Percentiles rank a stretch among this genome's conserved stretches.
These are phyloP conservation scores for Drosophila borborema DNA, from an alignment of 2,888 invertebrate genomes.

Conservation along the genomic window DNA sequence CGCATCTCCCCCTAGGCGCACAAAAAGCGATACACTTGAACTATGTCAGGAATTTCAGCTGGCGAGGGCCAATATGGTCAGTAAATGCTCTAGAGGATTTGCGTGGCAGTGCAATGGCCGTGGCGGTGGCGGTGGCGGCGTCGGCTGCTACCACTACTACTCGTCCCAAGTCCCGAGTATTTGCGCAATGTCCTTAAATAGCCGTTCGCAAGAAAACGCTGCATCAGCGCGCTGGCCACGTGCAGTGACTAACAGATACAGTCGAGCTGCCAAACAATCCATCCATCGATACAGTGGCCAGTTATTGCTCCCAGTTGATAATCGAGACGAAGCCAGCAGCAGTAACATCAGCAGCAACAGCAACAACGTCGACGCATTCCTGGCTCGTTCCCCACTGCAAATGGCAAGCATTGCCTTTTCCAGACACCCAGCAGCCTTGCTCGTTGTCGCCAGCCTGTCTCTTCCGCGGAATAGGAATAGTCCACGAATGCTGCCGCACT, in stretches of 20 bases:
- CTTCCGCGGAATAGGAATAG: slow-evolving; percentile 79
- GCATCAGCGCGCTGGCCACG: slow-evolving; percentile 68
- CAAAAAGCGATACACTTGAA: slow-evolving; percentile 79
- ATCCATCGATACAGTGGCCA: slow-evolving; percentile 69
- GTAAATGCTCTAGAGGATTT: slow-evolving; percentile 82
- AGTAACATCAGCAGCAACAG: slow-evolving; percentile 21
- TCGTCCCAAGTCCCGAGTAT: slow-evolving; percentile 53
- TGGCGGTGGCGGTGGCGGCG: slow-evolving; percentile 21
- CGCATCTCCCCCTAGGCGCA: slow-evolving; percentile 44
- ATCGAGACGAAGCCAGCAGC: slow-evolving; percentile 53
- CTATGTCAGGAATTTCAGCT: slow-evolving; percentile 74
- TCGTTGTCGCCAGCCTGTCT: slow-evolving; percentile 80
- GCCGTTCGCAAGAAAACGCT: slow-evolving; percentile 74
- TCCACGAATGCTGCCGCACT: slow-evolving; percentile 16
- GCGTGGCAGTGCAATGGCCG: slow-evolving; percentile 61
- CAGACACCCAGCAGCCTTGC: slow-evolving; percentile 46
- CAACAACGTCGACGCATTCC: slow-evolving; percentile 69
- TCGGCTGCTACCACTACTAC: slow-evolving; percentile 3
- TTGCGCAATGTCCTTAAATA: slow-evolving; percentile 80
- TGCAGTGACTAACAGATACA: slow-evolving; percentile 82
- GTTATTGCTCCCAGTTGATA: slow-evolving; percentile 79
- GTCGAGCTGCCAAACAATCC: slow-evolving; percentile 56
- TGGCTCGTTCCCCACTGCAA: slow-evolving; percentile 74
- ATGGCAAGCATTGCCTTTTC: slow-evolving; percentile 78
- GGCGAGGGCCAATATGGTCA: slow-evolving; percentile 74